A percentile compares a stretch with the other conserved stretches of the same genome.
Evolutionary conservation across 2,888 invertebrate species (phyloP).

Genomic region (Rhamnusium bicolor): DNA sequence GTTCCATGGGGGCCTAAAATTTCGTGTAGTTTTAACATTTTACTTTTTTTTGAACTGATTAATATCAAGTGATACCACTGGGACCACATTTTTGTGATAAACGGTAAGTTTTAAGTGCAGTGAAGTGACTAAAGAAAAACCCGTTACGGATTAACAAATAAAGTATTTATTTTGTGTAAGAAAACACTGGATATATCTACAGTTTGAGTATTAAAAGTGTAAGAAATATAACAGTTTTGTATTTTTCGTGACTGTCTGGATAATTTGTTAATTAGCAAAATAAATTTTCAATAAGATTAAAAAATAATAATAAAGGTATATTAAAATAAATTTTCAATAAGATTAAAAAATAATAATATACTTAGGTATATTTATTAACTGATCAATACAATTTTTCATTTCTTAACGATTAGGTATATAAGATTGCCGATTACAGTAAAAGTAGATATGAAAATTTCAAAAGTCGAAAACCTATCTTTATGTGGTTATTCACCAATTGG

Average conservation of each 20-base stretch:
- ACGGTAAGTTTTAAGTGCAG: conserved; percentile 66
- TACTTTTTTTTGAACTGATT: conserved; percentile 47
- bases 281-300: neutral
- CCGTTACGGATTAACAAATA: conserved; percentile 13
- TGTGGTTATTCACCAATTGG: conserved; percentile 56
- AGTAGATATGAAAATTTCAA: neutral
- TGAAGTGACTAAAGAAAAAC: conserved; percentile 49
- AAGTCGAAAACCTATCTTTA: conserved; percentile 47
- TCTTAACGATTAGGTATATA: conserved; percentile 15
- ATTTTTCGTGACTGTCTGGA: neutral
- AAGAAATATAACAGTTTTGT: conserved; percentile 1
- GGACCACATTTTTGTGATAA: conserved; percentile 68
- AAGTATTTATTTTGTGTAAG: conserved; percentile 10
- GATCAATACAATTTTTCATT: neutral
- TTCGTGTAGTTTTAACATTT: conserved; percentile 55
- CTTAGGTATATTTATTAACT: neutral
- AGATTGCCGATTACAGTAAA: conserved; percentile 16
- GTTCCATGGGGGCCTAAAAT: conserved; percentile 41
- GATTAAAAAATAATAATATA: neutral
- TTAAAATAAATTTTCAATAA: neutral
- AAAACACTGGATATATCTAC: neutral
- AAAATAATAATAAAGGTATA: too few species aligned
- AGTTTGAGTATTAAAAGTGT: neutral
- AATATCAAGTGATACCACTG: conserved; percentile 64
- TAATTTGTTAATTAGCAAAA: neutral